Base-by-base conservation (phyloP, 2,888 invertebrate genomes). In the Vannuccia rotundouncinata region DNA sequence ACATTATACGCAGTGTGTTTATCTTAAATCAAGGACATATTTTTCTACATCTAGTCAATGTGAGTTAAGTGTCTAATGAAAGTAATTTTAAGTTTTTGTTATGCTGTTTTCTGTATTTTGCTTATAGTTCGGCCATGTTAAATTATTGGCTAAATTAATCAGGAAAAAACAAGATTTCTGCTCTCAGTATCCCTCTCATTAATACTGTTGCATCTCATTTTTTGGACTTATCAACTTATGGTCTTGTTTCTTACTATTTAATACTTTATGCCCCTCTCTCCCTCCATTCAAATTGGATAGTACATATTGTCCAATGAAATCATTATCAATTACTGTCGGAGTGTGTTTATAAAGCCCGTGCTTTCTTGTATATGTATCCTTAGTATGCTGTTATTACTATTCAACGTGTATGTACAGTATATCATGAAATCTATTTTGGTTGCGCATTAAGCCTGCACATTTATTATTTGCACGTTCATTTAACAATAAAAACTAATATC, bases 1-100 rank as follows among this genome's bases (percentile, higher is more conserved):
- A 13, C 45, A 13, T 45, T 45, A 45, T n/a, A n/a, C n/a, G n/a
- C n/a, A n/a, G n/a, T n/a, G n/a, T n/a, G n/a, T 45, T 45, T 45
- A 45, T 45, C 45, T 45, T 45, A 17, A 45, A 45, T 45, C 45
- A 45, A 17, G 45, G 45, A 45, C 45, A 45, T 45, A 45, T 45
- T 66, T 66, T 66, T 66, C 25, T 66, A 66, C 66, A 66, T 66
- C 66, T 66, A 66, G 66, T 66, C 66, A 66, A 66, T 27, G 5
- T 2, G 45, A 45, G 45, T 45, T 17, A 17, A n/a, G n/a, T n/a
- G n/a, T n/a, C n/a, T n/a, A n/a, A 45, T 17, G 45, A 5, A 45
- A 45, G 17, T 45, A 45, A 45, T 45, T n/a, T n/a, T 45, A 5
- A 22, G 66, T 66, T 13, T 22, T 66, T 66, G 66, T 66, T 66